Base-by-base conservation (phyloP, 2,113 vertebrate species). In the Dascyllus trimaculatus region DNA sequence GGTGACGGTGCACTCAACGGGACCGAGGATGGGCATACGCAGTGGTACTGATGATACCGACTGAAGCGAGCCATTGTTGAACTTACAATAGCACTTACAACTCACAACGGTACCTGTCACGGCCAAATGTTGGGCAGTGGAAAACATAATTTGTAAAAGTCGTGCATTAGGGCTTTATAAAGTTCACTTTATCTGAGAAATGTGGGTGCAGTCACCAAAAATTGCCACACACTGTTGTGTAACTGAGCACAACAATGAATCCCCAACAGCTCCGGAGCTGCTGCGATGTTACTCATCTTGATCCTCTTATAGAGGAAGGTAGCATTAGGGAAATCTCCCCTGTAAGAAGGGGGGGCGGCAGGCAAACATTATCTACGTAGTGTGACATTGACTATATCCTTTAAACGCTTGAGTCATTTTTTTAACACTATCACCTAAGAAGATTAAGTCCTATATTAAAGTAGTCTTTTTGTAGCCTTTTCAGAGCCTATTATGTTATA, bases 221-320 rank as follows among this genome's bases (percentile, higher is more conserved):
- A 26, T 5, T n/a, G 38, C 11, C 1, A 0, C 40, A 2, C 35
- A 29, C 25, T 38, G 19, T 24, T 1, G 21, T 54, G 72, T 62
- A 48, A 24, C 75, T 71, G 78, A 57, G 54, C 24, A 63, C 25
- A 4, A 68, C 40, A 51, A 40, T 35, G 8, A 58, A 64, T 64
- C 13, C 24, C 4, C 17, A 2, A 40, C 40, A 48, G 21, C 26
- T 64, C 2, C 10, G 26, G 49, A 35, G n/a, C 63, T 26, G 48
- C 26, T 49, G 26, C 24, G 53, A 24, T 24, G 43, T 7, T 43
- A 2, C 35, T 75, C 71, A 58, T 63, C 35, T 40, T 46, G 53
- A 70, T 58, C 67, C 53, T 58, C 19, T 70, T 46, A 46, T 14
- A 58, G 53, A 58, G 40, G 45, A 57, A 40, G 40, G 0, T 11